Percentiles rank a stretch among this genome's conserved stretches.
These are phyloP conservation scores for Cladopsammia gracilis DNA, from an alignment of 64 coral and sea anemone genomes.

Conservation along the genomic window DNA sequence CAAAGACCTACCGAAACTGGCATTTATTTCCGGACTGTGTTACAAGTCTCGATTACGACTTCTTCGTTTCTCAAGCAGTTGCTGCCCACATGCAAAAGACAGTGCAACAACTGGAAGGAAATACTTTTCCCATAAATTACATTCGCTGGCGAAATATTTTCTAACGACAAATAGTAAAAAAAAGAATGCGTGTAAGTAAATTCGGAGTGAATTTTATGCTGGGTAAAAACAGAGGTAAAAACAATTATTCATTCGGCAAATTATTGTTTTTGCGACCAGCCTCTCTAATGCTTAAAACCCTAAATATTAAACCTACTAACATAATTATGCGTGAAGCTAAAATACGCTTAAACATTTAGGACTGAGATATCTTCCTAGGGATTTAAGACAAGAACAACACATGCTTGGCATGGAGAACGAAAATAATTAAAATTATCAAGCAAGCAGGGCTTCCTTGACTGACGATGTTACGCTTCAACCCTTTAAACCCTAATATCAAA, in stretches of 20 bases:
- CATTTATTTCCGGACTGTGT: background rate
- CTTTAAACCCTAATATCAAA: too few species aligned
- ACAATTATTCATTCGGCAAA: background rate
- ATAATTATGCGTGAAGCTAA: background rate
- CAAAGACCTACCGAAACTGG: background rate
- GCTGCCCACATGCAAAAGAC: background rate
- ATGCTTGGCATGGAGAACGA: conserved; percentile 50
- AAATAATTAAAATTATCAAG: background rate
- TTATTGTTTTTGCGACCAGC: background rate
- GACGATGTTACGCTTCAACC: background rate
- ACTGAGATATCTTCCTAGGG: background rate
- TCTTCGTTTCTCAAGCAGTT: background rate
- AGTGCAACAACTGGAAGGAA: background rate
- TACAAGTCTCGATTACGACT: background rate
- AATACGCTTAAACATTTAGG: background rate
- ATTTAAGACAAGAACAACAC: background rate
- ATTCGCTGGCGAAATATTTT: background rate
- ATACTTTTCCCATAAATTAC: background rate
- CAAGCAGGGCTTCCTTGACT: background rate
- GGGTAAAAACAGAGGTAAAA: background rate
- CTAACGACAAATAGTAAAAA: background rate
- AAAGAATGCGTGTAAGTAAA: background rate
- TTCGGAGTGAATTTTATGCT: background rate
- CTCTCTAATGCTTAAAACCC: background rate
- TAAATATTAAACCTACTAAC: background rate